A percentile compares a stretch with the other conserved stretches of the same genome.
Conservation (phyloP, 2,113 vertebrate species). For the Hemicordylus capensis region DNA sequence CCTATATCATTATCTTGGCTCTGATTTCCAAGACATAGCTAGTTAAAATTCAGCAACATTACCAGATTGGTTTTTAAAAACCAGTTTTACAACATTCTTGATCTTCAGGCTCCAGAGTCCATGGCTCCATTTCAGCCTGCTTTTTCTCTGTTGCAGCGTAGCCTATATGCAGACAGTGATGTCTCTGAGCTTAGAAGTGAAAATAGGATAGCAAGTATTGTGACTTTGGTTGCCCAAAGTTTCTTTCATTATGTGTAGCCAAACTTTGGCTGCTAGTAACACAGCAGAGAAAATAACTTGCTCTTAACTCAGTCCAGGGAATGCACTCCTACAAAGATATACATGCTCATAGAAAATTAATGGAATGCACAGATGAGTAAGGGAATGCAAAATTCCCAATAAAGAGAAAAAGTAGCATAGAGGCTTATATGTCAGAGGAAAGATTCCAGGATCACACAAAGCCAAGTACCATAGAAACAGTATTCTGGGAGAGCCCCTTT, state of each 20-base stretch:
- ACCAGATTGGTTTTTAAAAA: background rate
- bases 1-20: background rate
- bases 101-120: background rate
- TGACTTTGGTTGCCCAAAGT: background rate
- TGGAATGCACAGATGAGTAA: background rate
- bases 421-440: background rate
- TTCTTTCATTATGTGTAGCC: background rate
- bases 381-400: background rate
- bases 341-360: background rate
- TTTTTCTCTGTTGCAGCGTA: slow-evolving; percentile 3
- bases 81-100: background rate
- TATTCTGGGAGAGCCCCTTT: too few relatives aligned
- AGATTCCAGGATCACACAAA: background rate
- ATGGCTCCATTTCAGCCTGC: background rate
- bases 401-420: background rate
- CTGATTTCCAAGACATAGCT: background rate
- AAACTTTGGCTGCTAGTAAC: slow-evolving; percentile 6
- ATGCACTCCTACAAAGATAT: background rate
- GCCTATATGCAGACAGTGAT: background rate
- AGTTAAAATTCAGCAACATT: background rate
- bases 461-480: background rate
- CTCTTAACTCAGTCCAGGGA: background rate
- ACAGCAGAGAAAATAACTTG: background rate
- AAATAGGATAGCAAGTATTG: background rate
- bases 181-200: background rate